phyloP scores from a whole-genome alignment of 2,113 vertebrate species.

The Oreamnos americanus region DNA sequence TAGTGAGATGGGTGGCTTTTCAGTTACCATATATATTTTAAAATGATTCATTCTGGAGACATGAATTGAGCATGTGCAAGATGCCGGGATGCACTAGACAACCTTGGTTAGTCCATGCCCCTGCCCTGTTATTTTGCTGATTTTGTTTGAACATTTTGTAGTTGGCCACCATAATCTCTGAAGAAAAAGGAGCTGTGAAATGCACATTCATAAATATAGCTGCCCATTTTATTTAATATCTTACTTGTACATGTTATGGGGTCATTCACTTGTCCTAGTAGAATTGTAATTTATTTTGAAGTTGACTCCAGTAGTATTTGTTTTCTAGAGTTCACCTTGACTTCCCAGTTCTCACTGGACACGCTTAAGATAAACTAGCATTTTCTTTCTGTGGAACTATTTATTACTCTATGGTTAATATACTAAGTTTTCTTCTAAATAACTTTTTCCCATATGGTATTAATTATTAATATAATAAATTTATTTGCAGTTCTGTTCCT shows the following conservation, averaged over 20 bases:
- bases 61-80: not conserved
- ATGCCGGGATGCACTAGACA: not conserved
- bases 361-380: not conserved
- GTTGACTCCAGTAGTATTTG: not conserved
- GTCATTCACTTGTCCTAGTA: not conserved
- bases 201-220: not conserved
- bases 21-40: not conserved
- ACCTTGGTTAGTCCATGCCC: not conserved
- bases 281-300: not conserved
- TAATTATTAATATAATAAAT: conserved; percentile 12
- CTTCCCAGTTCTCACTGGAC: not conserved
- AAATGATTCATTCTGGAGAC: not conserved
- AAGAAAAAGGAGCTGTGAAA: not conserved
- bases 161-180: not conserved
- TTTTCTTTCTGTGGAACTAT: not conserved
- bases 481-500: conserved; percentile 8
- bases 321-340: not conserved
- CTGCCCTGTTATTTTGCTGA: no score
- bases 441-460: not conserved
- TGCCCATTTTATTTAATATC: not conserved
- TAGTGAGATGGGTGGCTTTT: not conserved
- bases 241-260: not conserved
- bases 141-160: not conserved
- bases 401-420: not conserved
- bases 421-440: not conserved